Conservation (phyloP, 2,113 vertebrate genomes). For the Oncorhynchus clarkii region DNA sequence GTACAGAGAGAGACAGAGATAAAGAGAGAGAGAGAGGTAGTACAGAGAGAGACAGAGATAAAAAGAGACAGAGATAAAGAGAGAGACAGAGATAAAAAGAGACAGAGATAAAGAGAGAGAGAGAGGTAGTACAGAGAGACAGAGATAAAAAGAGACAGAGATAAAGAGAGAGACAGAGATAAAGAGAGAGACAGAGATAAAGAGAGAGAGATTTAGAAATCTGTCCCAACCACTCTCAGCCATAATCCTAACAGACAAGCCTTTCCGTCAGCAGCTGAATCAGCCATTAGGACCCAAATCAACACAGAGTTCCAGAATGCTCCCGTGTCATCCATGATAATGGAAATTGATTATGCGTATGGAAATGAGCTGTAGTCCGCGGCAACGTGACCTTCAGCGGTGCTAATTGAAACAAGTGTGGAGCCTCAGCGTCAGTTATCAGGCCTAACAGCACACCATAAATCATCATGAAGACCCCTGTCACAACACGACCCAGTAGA, state of each 20-base stretch:
- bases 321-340: constrained; percentile 2
- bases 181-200: too few species aligned
- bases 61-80: too few species aligned
- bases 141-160: too few species aligned
- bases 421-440: neutral
- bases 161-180: neutral
- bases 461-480: neutral
- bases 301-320: neutral
- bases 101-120: too few species aligned
- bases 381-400: neutral
- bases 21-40: too few species aligned
- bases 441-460: neutral
- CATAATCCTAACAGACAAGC: neutral
- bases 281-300: neutral
- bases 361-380: neutral
- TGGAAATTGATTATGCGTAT: constrained; percentile 11
- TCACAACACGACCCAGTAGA: constrained; percentile 1
- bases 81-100: neutral
- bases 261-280: neutral
- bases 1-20: too few species aligned
- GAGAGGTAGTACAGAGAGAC: neutral
- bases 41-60: neutral
- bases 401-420: constrained; percentile 1
- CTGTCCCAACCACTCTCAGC: neutral
- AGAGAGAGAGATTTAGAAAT: neutral